Conservation (phyloP, 2,113 vertebrate genomes). For the Mus spicilegus region DNA sequence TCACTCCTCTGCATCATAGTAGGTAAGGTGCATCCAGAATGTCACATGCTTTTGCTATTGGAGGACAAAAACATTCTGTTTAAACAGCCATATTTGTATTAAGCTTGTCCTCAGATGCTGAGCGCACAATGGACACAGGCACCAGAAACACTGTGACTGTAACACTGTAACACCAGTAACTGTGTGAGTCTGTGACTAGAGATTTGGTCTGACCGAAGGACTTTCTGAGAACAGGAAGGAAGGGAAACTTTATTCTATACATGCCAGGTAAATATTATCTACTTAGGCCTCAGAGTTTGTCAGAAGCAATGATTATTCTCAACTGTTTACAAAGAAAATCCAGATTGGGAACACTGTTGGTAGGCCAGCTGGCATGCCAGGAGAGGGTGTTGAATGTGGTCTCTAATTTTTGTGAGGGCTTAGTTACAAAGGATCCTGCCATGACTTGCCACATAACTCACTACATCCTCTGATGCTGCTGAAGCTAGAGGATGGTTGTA, state of each 20-base stretch:
- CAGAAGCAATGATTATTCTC: neutral
- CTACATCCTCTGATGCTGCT: neutral
- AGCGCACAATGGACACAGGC: too few species aligned
- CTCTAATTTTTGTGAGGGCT: neutral
- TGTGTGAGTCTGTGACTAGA: neutral
- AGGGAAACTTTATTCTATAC: neutral
- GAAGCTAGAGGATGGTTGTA: neutral
- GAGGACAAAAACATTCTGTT: neutral
- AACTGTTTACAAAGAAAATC: neutral
- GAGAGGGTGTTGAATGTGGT: neutral
- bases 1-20: neutral
- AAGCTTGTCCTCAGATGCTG: neutral
- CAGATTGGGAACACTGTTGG: neutral
- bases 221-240: neutral
- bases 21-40: neutral
- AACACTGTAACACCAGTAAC: too few species aligned
- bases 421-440: neutral
- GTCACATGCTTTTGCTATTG: neutral
- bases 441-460: neutral
- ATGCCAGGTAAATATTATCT: neutral
- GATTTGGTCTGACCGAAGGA: neutral
- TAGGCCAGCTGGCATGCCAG: neutral
- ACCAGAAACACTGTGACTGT: too few species aligned
- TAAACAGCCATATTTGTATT: neutral
- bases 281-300: neutral